Evolutionary conservation across 2,113 vertebrate species (phyloP), one percentile per base, ranked within the genome.

Genomic region (Tretioscincus oriximinensis): DNA sequence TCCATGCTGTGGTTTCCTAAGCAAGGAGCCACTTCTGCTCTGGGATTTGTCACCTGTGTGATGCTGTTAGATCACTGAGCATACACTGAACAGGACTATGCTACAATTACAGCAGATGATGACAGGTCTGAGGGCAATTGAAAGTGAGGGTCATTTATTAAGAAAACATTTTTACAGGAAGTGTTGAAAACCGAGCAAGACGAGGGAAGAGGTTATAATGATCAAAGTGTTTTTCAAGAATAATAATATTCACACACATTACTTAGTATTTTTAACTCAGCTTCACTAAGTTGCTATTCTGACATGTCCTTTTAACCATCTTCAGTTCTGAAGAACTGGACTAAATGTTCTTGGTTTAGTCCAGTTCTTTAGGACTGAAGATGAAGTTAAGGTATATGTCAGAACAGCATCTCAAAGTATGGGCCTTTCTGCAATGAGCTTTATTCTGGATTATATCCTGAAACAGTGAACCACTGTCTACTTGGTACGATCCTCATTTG

Each of bases 1-100:
- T 81, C 80, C 64, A 51, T 85, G 73, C 79, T 16, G 47, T 75
- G 5, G 83, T 64, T 82, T 88, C 81, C 86, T 86, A 73, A 49
- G 89, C 85, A 31, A 54, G 78, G 35, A 84, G 84, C 60, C 80
- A 76, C 18, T 79, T 49, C 28, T 66, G 61, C 41, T 51, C 21
- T 4, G 35, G 69, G 21, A 72, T 72, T 47, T 63, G 77, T 45
- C 51, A 22, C 26, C 45, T 29, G 35, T 16, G 45, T 58, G 70
- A 71, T 63, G 35, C 54, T 26, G 22, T 28, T 79, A 79, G 61
- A 24, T 16, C 68, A 66, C 24, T 22, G 16, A 35, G 64, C 10
- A 16, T 14, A 16, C n/a, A 24, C 20, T 14, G 22, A 76, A 18
- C n/a, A 63, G 35, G 24, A 47, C 9, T 16, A 28, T 22, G 9